A percentile compares a stretch with the other conserved stretches of the same genome.
phyloP scores from a whole-genome alignment of 2,888 invertebrate species.

The Tortricodes alternella region DNA sequence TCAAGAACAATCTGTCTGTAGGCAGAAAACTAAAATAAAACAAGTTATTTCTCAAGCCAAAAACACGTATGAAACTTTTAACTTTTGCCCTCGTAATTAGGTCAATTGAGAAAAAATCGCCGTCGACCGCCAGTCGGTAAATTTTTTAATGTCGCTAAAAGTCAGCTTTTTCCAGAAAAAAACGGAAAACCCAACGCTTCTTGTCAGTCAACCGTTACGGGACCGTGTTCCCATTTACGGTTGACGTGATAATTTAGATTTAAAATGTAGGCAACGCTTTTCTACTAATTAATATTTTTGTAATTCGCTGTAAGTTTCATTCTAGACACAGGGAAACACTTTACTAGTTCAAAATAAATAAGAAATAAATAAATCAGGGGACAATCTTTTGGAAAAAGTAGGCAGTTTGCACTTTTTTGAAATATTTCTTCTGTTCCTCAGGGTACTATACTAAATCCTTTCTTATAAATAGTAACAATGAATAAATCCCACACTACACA shows the following conservation, averaged over 20 bases:
- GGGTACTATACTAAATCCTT: background rate
- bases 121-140: conserved; percentile 31
- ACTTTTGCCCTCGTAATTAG: conserved; percentile 44
- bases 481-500: too few species aligned
- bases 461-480: background rate
- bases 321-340: too few species aligned
- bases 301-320: too few species aligned
- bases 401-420: background rate
- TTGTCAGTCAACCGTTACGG: conserved; percentile 24
- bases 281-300: background rate
- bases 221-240: conserved; percentile 16
- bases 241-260: conserved; percentile 8
- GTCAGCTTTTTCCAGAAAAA: conserved; percentile 30
- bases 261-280: conserved; percentile 3
- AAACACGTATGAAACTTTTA: too few species aligned
- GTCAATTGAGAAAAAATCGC: conserved; percentile 47
- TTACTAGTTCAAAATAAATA: too few species aligned
- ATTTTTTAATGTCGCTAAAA: conserved; percentile 29
- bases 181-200: conserved; percentile 23
- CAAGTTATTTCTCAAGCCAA: too few species aligned
- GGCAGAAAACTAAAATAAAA: too few species aligned
- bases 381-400: too few species aligned
- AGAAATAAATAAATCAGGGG: too few species aligned
- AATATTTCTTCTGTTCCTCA: background rate
- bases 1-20: too few species aligned